These are phyloP conservation scores for Acrocyrtus sp. DNA, from an alignment of 2,888 invertebrate species.

Conservation along the genomic window DNA sequence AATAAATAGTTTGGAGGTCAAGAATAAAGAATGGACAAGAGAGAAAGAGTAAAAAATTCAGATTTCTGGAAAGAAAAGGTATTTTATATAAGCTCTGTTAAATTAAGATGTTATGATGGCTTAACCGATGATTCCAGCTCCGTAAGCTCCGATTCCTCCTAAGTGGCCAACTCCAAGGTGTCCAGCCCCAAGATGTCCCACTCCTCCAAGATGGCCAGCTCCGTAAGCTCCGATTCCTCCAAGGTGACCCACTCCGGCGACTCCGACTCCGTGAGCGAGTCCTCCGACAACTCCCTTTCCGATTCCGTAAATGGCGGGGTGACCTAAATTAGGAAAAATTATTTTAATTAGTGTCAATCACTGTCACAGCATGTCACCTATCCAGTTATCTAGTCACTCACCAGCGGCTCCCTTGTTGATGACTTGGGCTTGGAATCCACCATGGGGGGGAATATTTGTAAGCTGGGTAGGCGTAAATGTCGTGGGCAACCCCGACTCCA, in stretches of 20 bases:
- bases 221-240: no score
- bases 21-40: no score
- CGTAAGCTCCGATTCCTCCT: background rate
- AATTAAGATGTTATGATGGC: no score
- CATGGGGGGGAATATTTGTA: background rate
- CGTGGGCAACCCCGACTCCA: constrained; percentile 4
- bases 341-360: background rate
- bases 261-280: background rate
- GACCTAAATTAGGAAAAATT: background rate
- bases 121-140: background rate
- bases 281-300: background rate
- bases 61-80: no score
- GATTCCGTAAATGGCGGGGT: background rate
- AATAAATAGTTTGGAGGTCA: no score
- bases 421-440: constrained; percentile 39
- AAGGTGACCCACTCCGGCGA: background rate
- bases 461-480: constrained; percentile 23
- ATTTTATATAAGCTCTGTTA: no score
- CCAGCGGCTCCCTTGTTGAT: constrained; percentile 38
- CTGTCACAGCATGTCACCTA: background rate
- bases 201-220: no score
- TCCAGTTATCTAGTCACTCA: background rate
- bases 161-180: background rate
- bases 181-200: background rate
- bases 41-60: no score